These are phyloP conservation scores for Bergia sp. DNA, from an alignment of 92 coral and sea anemone genomes.

Conservation along the genomic window DNA sequence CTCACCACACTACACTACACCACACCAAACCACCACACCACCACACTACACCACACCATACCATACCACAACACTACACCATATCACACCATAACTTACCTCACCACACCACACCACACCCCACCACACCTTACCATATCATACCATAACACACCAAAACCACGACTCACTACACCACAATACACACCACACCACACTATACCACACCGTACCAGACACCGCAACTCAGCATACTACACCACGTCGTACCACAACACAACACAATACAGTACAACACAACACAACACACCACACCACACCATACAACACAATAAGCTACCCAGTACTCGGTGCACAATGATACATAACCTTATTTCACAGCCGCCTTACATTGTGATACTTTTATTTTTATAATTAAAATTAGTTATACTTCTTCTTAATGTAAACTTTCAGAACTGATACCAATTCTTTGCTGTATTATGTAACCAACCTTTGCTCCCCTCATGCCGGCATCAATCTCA, in stretches of 20 bases:
- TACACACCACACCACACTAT: not conserved
- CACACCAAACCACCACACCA: too few relatives aligned
- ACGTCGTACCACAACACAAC: not conserved
- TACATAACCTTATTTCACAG: not conserved
- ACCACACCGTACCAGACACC: not conserved
- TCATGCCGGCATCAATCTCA: constrained; percentile 81
- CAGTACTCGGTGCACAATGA: not conserved
- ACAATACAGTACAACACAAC: not conserved
- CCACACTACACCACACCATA: not conserved
- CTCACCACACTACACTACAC: too few relatives aligned
- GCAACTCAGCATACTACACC: not conserved
- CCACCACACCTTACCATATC: not conserved
- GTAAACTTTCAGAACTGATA: too few relatives aligned
- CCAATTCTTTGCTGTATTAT: not conserved
- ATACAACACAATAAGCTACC: too few relatives aligned
- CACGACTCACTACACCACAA: not conserved
- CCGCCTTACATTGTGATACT: not conserved
- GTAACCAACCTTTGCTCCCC: constrained; percentile 70
- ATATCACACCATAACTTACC: too few relatives aligned
- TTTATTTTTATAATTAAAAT: too few relatives aligned
- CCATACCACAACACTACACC: too few relatives aligned
- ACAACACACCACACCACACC: not conserved
- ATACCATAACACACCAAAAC: not conserved
- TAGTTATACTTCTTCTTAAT: not conserved
- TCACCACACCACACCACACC: not conserved